phyloP scores from a whole-genome alignment of 2,113 vertebrate species.

The Aptenodytes patagonicus region DNA sequence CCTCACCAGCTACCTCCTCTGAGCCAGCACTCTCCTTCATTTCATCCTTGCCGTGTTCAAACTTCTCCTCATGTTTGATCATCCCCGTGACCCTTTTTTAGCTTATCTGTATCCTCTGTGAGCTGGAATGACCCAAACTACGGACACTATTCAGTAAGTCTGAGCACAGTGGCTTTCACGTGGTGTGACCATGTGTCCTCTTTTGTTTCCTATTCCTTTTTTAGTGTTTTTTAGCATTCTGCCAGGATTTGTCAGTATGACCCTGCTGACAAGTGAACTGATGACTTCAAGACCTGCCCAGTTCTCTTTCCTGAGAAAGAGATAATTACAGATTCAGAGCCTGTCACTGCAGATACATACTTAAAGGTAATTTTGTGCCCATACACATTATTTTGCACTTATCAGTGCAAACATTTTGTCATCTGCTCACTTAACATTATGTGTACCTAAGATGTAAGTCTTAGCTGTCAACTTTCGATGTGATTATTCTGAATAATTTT shows the following conservation, averaged over 20 bases:
- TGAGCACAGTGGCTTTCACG: not conserved
- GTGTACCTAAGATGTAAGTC: not conserved
- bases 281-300: not conserved
- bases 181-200: not conserved
- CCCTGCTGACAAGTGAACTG: not conserved
- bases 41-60: not conserved
- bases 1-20: not conserved
- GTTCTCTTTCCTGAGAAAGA: not conserved
- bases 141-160: not conserved
- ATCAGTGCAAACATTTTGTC: not conserved
- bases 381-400: not conserved
- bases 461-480: not conserved
- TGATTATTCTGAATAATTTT: not conserved
- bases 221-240: not conserved
- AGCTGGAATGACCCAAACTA: not conserved
- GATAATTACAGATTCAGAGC: not conserved
- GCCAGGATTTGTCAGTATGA: not conserved
- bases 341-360: not conserved
- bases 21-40: not conserved
- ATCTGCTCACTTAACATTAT: not conserved
- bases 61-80: not conserved
- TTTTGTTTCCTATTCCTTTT: not conserved
- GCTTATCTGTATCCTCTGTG: not conserved
- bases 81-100: not conserved
- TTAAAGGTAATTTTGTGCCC: not conserved